phyloP scores from a whole-genome alignment of 1,140 invertebrate genomes.

The Zaprionus africanus region DNA sequence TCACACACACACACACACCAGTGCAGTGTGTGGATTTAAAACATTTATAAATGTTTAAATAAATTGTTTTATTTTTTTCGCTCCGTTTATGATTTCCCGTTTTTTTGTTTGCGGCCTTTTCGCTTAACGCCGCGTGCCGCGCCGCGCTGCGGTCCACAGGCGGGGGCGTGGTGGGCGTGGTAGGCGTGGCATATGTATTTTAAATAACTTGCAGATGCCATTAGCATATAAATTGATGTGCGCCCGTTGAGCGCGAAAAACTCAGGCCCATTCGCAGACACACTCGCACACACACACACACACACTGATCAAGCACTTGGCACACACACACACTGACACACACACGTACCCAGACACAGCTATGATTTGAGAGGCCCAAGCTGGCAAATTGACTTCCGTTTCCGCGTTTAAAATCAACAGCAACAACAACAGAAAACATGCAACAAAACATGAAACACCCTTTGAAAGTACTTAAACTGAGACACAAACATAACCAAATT shows the following conservation, averaged over 20 bases:
- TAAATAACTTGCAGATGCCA: conserved; percentile 71
- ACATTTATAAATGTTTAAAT: conserved; percentile 75
- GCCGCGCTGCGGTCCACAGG: conserved; percentile 3
- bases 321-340: conserved; percentile 2
- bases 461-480: conserved; percentile 45
- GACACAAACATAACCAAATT: conserved; percentile 80
- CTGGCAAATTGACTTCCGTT: conserved; percentile 83
- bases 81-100: conserved; percentile 16
- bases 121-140: conserved; percentile 33
- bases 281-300: conserved; percentile 20
- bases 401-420: conserved; percentile 57
- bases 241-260: conserved; percentile 58
- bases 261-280: conserved; percentile 36
- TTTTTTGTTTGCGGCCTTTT: conserved; percentile 45
- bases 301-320: conserved; percentile 48
- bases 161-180: not conserved
- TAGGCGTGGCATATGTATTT: conserved; percentile 71
- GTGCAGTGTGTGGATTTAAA: conserved; percentile 21
- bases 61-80: conserved; percentile 57
- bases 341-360: conserved; percentile 12
- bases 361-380: conserved; percentile 53
- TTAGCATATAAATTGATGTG: conserved; percentile 78
- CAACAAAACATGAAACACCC: conserved; percentile 23
- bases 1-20: not conserved
- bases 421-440: conserved; percentile 29